A percentile compares a stretch with the other conserved stretches of the same genome.
Evolutionary conservation across 2,797 vertebrate species (phyloP).

Genomic region (Dendrocincla tyrannina): DNA sequence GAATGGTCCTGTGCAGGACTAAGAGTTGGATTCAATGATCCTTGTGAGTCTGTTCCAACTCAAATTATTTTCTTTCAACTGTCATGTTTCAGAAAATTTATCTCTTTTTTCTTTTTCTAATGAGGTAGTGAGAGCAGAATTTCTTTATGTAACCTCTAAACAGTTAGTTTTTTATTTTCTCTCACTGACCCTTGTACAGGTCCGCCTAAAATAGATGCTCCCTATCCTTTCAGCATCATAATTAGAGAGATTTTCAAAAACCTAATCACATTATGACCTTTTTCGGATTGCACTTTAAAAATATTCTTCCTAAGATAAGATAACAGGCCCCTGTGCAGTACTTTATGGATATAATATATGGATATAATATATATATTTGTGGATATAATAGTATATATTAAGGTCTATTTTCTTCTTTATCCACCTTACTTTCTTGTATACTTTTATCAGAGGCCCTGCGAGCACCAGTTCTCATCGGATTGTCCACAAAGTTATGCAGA

Average conservation of each 20-base stretch:
- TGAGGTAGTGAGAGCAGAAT: background rate
- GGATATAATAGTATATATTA: background rate
- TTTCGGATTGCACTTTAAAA: background rate
- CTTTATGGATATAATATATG: background rate
- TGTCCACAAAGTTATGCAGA: background rate
- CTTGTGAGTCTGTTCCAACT: background rate
- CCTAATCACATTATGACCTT: background rate
- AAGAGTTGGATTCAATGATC: background rate
- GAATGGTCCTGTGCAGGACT: background rate
- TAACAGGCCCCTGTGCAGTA: background rate
- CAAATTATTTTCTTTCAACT: background rate
- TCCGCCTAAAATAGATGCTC: background rate
- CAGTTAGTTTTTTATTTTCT: background rate
- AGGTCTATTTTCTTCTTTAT: background rate
- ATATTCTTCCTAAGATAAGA: background rate
- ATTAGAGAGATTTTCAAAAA: constrained; percentile 21
- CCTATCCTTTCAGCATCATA: background rate
- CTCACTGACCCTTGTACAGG: background rate
- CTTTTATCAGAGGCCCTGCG: background rate
- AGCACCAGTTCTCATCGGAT: background rate
- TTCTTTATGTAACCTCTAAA: background rate
- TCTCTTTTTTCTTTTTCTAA: background rate
- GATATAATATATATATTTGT: background rate
- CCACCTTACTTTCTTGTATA: background rate
- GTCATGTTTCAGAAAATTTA: background rate